Evolutionary conservation across 2,888 invertebrate species (phyloP).

Genomic region (Notodonta dromedarius): DNA sequence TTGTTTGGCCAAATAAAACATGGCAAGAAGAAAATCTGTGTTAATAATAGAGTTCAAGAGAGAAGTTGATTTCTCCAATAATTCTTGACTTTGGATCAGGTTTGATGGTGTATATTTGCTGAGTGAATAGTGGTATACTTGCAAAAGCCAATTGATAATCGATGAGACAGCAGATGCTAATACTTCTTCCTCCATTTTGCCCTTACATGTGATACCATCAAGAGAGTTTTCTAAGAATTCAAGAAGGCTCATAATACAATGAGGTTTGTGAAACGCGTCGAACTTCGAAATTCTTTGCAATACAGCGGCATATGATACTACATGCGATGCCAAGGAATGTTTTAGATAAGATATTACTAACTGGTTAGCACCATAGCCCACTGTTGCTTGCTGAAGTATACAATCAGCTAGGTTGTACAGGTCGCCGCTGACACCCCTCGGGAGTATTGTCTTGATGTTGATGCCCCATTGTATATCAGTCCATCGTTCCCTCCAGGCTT

Average conservation of each 20-base stretch:
- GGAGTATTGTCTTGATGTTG: constrained; percentile 95
- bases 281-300: constrained; percentile 94
- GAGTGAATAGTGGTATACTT: constrained; percentile 86
- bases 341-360: constrained; percentile 95
- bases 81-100: constrained; percentile 82
- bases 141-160: constrained; percentile 91
- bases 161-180: constrained; percentile 93
- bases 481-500: constrained; percentile 98
- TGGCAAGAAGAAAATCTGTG: constrained; percentile 91
- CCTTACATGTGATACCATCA: constrained; percentile 87
- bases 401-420: constrained; percentile 97
- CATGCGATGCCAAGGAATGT: constrained; percentile 95
- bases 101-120: constrained; percentile 77
- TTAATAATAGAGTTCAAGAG: constrained; percentile 87
- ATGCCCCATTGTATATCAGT: constrained; percentile 98
- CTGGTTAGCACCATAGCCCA: constrained; percentile 96
- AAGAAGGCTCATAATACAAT: constrained; percentile 93
- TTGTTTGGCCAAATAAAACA: constrained; percentile 92
- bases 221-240: constrained; percentile 92
- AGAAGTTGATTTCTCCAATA: constrained; percentile 88
- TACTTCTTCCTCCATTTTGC: constrained; percentile 94
- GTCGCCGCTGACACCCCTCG: constrained; percentile 96
- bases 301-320: constrained; percentile 96
- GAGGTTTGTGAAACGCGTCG: constrained; percentile 93
- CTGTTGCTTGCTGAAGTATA: constrained; percentile 96